phyloP scores from a whole-genome alignment of 2,113 vertebrate species.

The Syrrhaptes paradoxus region DNA sequence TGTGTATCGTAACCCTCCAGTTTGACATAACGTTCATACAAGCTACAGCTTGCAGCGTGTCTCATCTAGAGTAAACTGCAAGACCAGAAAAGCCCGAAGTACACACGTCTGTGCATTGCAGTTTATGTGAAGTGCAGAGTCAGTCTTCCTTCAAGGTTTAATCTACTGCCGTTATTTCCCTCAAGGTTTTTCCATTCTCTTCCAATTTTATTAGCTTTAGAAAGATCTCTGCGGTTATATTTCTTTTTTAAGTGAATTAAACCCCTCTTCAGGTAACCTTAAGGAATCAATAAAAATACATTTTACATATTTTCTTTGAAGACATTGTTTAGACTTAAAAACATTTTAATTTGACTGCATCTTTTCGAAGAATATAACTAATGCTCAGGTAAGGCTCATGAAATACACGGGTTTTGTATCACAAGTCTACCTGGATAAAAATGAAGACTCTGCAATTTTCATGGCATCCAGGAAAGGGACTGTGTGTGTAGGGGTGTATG shows the following conservation, averaged over 20 bases:
- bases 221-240: background rate
- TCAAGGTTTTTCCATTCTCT: slow-evolving; percentile 11
- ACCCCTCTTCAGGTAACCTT: background rate
- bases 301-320: background rate
- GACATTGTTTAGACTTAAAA: background rate
- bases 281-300: background rate
- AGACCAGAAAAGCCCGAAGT: background rate
- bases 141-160: slow-evolving; percentile 4
- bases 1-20: background rate
- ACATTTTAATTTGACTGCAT: background rate
- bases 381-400: background rate
- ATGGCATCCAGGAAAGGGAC: background rate
- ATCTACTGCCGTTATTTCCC: slow-evolving; percentile 19
- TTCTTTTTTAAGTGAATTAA: background rate
- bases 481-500: background rate
- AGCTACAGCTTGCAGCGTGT: background rate
- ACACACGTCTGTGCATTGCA: background rate
- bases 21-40: background rate
- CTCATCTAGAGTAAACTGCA: background rate
- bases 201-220: slow-evolving; percentile 11
- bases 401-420: background rate
- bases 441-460: background rate
- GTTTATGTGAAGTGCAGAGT: slow-evolving; percentile 3
- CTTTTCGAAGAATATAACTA: background rate
- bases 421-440: background rate